A percentile compares a stretch with the other conserved stretches of the same genome.
Evolutionary conservation across 2,888 invertebrate species (phyloP).

Genomic region (Acronicta alni): DNA sequence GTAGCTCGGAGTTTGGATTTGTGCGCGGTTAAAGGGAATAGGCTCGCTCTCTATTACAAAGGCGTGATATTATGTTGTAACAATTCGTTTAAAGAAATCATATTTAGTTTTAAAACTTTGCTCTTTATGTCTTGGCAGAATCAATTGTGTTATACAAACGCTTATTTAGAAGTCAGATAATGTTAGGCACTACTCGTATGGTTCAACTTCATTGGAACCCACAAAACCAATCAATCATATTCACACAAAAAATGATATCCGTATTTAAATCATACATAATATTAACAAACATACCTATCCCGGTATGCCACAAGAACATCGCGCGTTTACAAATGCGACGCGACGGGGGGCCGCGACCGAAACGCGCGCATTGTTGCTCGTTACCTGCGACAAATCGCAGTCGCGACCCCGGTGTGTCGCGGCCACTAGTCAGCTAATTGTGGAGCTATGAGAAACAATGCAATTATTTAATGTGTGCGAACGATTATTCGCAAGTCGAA

Average conservation of each 20-base stretch:
- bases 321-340: slow-evolving; percentile 76
- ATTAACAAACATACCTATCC: slow-evolving; percentile 39
- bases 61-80: no score
- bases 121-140: no score
- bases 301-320: slow-evolving; percentile 56
- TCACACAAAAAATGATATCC: slow-evolving; percentile 9
- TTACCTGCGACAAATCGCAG: slow-evolving; percentile 77
- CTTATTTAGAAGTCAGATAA: neutral
- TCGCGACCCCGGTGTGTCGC: slow-evolving; percentile 57
- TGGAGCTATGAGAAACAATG: slow-evolving; percentile 57
- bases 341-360: slow-evolving; percentile 83
- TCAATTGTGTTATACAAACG: no score
- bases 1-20: no score
- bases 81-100: no score
- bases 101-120: no score
- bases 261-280: slow-evolving; percentile 25
- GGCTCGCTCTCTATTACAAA: no score
- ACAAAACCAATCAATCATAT: slow-evolving; percentile 19
- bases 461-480: slow-evolving; percentile 46
- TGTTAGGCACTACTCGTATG: neutral
- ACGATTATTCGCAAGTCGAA: slow-evolving; percentile 37
- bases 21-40: no score
- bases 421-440: slow-evolving; percentile 54
- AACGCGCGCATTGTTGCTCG: slow-evolving; percentile 84
- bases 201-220: neutral